Base-by-base conservation (phyloP, 2,113 vertebrate species). In the Archocentrus centrarchus region DNA sequence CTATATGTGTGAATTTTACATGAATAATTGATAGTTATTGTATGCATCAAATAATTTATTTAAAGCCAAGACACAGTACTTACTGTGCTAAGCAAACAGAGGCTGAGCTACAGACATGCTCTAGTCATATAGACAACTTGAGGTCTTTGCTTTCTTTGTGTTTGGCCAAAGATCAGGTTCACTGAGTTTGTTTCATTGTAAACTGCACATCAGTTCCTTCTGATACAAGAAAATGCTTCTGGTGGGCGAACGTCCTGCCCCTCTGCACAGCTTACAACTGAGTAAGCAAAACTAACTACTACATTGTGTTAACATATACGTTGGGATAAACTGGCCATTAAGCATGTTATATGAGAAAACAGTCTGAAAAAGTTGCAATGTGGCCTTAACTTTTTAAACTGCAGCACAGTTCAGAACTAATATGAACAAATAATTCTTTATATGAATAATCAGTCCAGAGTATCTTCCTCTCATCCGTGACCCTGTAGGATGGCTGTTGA, bases 401-500 rank as follows among this genome's bases (percentile, higher is more conserved):
- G 73, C 44, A 57, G 3, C 47, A 61, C 27, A n/a, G 60, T 75
- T 50, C 5, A 79, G 22, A 63, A 84, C 59, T 35, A 88, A 58
- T 41, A 79, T 9, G 15, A 66, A 70, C 37, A 24, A 58, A 24
- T 57, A 20, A 86, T 75, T 90, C 22, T 61, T 83, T 10, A 59
- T 27, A 47, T 84, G 80, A 87, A 80, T 82, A 84, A 88, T 89
- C 62, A 82, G 55, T 32, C 10, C 30, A 39, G 84, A 59, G 24
- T 32, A 73, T 75, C 30, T 41, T 81, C 66, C 66, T 85, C 61
- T 85, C 79, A 75, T 85, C 18, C 18, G 3, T 82, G 80, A 89
- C 86, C 85, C 27, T 82, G 84, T 86, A 76, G 68, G 84, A 82
- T 76, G 87, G 81, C 27, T 90, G 85, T 39, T 80, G 77, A 90